phyloP scores from a whole-genome alignment of 2,797 vertebrate genomes.

The Anabas testudineus region DNA sequence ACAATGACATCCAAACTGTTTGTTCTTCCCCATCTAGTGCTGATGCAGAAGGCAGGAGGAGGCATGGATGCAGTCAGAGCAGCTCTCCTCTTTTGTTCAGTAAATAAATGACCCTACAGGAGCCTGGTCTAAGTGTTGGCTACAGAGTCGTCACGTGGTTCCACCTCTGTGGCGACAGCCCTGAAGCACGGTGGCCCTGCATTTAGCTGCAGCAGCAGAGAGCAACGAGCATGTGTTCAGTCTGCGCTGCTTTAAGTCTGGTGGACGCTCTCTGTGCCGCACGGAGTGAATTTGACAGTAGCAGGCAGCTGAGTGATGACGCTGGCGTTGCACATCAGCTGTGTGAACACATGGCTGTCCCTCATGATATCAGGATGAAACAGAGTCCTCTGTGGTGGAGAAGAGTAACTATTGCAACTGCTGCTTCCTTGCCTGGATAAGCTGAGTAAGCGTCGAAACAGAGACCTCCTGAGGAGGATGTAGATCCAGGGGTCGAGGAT shows the following conservation, averaged over 20 bases:
- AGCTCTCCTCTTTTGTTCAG: not conserved
- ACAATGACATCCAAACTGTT: not conserved
- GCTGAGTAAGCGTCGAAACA: constrained; percentile 80
- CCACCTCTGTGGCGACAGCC: not conserved
- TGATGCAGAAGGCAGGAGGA: not conserved
- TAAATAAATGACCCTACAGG: constrained; percentile 36
- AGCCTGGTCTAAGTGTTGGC: not conserved
- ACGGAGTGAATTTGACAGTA: constrained; percentile 24
- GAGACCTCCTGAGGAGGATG: constrained; percentile 92
- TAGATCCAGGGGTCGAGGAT: constrained; percentile 99
- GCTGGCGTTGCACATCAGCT: constrained; percentile 66
- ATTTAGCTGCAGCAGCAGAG: not conserved
- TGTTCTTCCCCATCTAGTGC: not conserved
- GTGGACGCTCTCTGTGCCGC: constrained; percentile 2
- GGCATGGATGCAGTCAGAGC: not conserved
- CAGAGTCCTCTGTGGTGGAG: constrained; percentile 1
- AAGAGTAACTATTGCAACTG: not conserved
- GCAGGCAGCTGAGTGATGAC: constrained; percentile 62
- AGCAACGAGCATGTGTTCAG: not conserved
- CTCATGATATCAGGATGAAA: constrained; percentile 43
- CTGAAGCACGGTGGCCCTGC: not conserved
- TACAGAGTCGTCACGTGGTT: constrained; percentile 1
- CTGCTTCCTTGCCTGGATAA: constrained; percentile 49
- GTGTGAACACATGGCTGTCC: constrained; percentile 57
- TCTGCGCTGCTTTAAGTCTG: constrained; percentile 36